Evolutionary conservation across 2,113 vertebrate species (phyloP).

Genomic region (Laticauda colubrina): DNA sequence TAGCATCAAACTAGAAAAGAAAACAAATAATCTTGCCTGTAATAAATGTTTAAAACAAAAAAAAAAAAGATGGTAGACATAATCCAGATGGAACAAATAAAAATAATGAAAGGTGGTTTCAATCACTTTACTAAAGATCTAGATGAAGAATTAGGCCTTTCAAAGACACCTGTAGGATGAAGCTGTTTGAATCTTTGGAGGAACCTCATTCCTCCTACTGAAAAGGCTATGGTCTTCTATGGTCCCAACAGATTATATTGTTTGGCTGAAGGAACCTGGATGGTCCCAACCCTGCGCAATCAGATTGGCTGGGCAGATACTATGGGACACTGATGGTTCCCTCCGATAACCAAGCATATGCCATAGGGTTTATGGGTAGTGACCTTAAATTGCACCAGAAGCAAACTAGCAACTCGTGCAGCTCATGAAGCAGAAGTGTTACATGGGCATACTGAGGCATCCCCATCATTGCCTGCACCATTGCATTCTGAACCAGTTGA

Average conservation of each 20-base stretch:
- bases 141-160: neutral
- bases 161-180: neutral
- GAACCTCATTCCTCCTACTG: neutral
- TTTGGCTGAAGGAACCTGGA: neutral
- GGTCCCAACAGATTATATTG: neutral
- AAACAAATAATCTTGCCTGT: neutral
- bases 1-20: neutral
- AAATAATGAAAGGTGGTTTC: neutral
- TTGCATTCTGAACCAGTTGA: neutral
- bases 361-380: neutral
- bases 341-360: neutral
- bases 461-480: neutral
- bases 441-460: neutral
- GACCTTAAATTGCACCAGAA: neutral
- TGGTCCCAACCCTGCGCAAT: neutral
- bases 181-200: neutral
- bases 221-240: neutral
- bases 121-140: neutral
- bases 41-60: neutral
- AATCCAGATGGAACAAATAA: neutral
- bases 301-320: neutral
- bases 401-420: neutral
- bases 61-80: neutral
- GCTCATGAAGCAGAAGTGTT: neutral
- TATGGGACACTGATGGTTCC: neutral